phyloP scores from a whole-genome alignment of 2,888 invertebrate genomes.

The Mayetiola destructor region DNA sequence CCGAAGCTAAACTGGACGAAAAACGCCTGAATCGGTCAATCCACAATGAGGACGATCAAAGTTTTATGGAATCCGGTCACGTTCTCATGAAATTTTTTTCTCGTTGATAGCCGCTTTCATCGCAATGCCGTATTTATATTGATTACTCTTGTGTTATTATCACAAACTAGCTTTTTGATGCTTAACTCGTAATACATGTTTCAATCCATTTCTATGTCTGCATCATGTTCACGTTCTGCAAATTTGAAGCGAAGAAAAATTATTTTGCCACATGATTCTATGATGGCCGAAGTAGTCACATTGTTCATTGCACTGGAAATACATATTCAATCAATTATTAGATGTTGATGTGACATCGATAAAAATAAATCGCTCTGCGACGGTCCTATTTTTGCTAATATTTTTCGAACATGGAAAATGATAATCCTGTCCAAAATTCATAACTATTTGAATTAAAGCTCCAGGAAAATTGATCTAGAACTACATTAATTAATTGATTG shows the following conservation, averaged over 20 bases:
- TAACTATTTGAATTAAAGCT: no score
- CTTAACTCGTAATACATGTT: not conserved
- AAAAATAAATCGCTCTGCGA: no score
- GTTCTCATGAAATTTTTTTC: constrained; percentile 1
- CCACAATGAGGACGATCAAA: constrained; percentile 1
- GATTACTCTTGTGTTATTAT: constrained; percentile 11
- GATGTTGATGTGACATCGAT: no score
- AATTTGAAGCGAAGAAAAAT: not conserved
- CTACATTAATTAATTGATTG: no score
- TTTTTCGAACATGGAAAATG: no score
- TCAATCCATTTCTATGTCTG: not conserved
- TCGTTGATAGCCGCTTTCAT: not conserved
- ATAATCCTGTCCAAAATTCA: no score
- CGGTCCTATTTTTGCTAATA: no score
- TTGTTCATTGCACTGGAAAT: no score
- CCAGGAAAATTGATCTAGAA: no score
- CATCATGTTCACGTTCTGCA: not conserved
- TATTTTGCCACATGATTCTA: constrained; percentile 5
- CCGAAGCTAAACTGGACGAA: not conserved
- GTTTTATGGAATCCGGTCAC: constrained; percentile 6
- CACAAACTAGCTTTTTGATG: not conserved
- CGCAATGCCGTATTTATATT: constrained; percentile 10
- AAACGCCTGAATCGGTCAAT: not conserved
- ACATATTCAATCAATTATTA: no score
- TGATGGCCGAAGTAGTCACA: not conserved